Evolutionary conservation across 2,888 invertebrate species (phyloP).

Genomic region (Apoda limacodes): DNA sequence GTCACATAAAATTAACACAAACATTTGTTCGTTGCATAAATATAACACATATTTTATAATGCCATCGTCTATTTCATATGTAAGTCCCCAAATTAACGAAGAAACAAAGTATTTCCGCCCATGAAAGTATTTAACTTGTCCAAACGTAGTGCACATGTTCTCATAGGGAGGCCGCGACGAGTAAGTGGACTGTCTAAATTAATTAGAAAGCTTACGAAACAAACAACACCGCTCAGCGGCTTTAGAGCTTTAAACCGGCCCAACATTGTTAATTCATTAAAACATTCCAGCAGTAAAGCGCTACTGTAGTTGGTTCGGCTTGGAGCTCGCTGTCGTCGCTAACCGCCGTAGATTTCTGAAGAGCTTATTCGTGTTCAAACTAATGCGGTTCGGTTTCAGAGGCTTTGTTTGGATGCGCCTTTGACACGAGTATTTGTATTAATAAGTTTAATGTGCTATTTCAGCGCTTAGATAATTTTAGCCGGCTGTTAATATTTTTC

Average conservation of each 20-base stretch:
- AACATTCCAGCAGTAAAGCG: conserved; percentile 37
- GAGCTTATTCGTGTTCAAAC: conserved; percentile 61
- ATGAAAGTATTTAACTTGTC: conserved; percentile 37
- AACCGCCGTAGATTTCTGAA: conserved; percentile 47
- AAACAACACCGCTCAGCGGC: conserved; percentile 35
- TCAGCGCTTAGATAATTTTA: too few species aligned
- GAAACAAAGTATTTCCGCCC: conserved; percentile 49
- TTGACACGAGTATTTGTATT: conserved; percentile 28
- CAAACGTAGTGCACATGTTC: conserved; percentile 40
- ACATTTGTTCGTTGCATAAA: conserved; percentile 28
- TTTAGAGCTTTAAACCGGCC: conserved; percentile 37
- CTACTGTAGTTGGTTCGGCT: conserved; percentile 30
- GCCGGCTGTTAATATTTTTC: too few species aligned
- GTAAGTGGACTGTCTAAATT: conserved; percentile 60
- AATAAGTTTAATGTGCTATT: conserved; percentile 19
- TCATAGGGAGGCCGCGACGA: conserved; percentile 34
- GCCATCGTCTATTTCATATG: conserved; percentile 28
- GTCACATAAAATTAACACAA: conserved; percentile 35
- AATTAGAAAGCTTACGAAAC: conserved; percentile 48
- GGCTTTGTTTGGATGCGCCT: conserved; percentile 37
- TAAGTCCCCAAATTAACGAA: conserved; percentile 41
- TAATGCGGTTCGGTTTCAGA: conserved; percentile 49
- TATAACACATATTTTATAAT: conserved; percentile 29
- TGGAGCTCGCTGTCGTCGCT: conserved; percentile 38
- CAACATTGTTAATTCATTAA: conserved; percentile 25